A percentile compares a stretch with the other conserved stretches of the same genome.
These are phyloP conservation scores for Tenebrosternarchus preto DNA, from an alignment of 2,113 vertebrate genomes.

Conservation along the genomic window DNA sequence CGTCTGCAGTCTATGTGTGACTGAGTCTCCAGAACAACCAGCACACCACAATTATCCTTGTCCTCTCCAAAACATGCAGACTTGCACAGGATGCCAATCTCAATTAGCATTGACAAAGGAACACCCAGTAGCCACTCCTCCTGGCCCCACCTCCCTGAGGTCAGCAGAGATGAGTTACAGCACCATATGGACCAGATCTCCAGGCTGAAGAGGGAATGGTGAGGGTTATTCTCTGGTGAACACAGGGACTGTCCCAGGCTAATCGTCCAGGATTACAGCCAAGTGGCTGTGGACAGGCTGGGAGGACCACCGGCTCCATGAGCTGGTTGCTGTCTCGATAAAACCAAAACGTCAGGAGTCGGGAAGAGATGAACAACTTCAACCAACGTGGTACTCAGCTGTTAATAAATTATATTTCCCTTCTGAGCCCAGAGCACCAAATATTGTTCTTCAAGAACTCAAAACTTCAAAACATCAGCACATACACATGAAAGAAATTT, in stretches of 20 bases:
- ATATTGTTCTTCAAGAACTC: no score
- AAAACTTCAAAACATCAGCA: no score
- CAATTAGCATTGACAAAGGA: constrained; percentile 51
- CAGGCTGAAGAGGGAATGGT: constrained; percentile 51
- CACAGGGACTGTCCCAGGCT: constrained; percentile 48
- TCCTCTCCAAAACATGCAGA: constrained; percentile 23
- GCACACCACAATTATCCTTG: neutral
- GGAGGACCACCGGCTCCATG: neutral
- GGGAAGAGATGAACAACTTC: no score
- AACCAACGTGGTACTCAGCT: no score
- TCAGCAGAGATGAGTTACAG: constrained; percentile 56
- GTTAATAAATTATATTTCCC: no score
- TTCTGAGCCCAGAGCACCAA: no score
- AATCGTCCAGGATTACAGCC: constrained; percentile 48
- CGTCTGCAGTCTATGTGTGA: no score
- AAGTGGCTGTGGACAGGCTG: neutral
- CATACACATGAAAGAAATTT: no score
- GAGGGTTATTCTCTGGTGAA: constrained; percentile 45
- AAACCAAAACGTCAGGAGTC: no score
- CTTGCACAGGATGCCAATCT: constrained; percentile 41
- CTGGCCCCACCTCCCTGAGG: constrained; percentile 38
- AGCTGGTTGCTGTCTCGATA: no score
- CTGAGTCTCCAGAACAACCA: neutral
- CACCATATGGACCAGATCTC: constrained; percentile 57
- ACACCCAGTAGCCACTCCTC: constrained; percentile 42